A percentile compares a stretch with the other conserved stretches of the same genome.
Conservation (phyloP, 2,797 vertebrate species). For the Syndactyla subalaris region DNA sequence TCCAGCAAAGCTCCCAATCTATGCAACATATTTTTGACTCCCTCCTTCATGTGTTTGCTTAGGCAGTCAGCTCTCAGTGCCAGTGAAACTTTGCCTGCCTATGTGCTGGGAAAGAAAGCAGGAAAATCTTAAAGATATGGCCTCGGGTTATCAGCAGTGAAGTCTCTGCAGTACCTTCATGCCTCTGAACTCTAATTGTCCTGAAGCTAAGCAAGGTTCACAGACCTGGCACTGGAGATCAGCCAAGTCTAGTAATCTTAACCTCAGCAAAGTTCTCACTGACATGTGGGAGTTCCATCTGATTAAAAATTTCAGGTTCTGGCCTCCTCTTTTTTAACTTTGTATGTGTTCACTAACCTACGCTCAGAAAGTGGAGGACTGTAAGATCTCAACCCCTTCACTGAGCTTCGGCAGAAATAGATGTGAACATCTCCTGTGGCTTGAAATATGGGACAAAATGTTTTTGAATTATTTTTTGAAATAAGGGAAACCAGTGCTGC, state of each 20-base stretch:
- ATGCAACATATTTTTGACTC: not conserved
- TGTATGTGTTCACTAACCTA: not conserved
- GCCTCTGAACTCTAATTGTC: constrained; percentile 35
- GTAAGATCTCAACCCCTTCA: not conserved
- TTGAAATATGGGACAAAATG: not conserved
- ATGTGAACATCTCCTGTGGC: not conserved
- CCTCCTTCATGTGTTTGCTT: not conserved
- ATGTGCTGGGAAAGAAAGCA: not conserved
- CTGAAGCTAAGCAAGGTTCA: constrained; percentile 31
- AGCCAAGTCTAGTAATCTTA: not conserved
- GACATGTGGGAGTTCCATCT: not conserved
- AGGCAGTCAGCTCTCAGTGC: not conserved
- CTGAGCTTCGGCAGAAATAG: not conserved
- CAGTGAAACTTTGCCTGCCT: not conserved
- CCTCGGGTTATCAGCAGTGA: not conserved
- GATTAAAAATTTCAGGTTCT: constrained; percentile 20
- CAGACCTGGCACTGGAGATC: not conserved
- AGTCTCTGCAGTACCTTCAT: not conserved
- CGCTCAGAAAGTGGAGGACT: not conserved
- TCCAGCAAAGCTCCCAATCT: not conserved
- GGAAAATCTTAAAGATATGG: not conserved
- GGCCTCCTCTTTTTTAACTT: constrained; percentile 11
- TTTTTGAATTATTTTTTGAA: not conserved
- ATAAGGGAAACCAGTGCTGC: not conserved
- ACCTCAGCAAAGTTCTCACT: not conserved